Evolutionary conservation across 2,888 invertebrate genomes (phyloP).

Genomic region (Luperina testacea): DNA sequence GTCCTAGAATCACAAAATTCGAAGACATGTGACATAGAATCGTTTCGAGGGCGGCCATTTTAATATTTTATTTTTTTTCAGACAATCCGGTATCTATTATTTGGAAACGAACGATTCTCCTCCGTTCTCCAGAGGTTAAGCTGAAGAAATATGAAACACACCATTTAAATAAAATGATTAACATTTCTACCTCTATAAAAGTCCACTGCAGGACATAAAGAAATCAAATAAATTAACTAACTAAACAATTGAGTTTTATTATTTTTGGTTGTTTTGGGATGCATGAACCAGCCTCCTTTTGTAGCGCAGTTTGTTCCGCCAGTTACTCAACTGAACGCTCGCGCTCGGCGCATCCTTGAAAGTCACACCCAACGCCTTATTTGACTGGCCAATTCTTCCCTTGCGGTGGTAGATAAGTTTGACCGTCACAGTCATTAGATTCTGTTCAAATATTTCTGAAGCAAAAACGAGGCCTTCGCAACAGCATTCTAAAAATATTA

Average conservation of each 20-base stretch:
- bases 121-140: constrained; percentile 67
- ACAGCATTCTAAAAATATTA: too few species aligned
- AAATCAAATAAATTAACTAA: not conserved
- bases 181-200: fast-evolving
- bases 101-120: constrained; percentile 70
- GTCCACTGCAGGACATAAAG: not conserved
- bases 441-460: too few species aligned
- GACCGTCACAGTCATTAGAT: too few species aligned
- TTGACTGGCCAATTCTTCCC: too few species aligned
- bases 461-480: too few species aligned
- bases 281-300: too few species aligned
- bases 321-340: too few species aligned
- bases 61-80: constrained; percentile 56
- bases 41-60: not conserved
- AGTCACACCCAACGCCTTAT: too few species aligned
- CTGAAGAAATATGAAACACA: not conserved
- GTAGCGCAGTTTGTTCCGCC: too few species aligned
- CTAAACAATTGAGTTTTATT: not conserved
- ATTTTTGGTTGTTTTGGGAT: not conserved
- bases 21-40: not conserved
- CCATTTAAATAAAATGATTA: not conserved
- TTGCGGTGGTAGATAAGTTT: too few species aligned
- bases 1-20: not conserved
- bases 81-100: constrained; percentile 71
- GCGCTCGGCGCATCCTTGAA: too few species aligned